Percentiles rank a stretch among this genome's conserved stretches.
Evolutionary conservation across 2,113 vertebrate species (phyloP).

Genomic region (Rutilus rutilus): DNA sequence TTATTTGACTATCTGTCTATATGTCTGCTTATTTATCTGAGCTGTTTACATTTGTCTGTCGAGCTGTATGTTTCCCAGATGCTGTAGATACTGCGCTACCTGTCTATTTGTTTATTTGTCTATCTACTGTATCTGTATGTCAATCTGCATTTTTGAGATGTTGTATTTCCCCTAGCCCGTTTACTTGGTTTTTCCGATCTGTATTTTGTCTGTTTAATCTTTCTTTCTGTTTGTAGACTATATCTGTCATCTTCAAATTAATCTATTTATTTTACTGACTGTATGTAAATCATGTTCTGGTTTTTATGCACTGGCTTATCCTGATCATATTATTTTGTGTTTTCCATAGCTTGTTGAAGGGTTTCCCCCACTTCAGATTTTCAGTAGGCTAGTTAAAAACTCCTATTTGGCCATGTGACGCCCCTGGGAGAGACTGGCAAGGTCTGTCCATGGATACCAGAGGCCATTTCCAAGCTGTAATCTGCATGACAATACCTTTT

Average conservation of each 20-base stretch:
- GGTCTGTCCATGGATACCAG: conserved; percentile 29
- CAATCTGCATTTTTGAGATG: not conserved
- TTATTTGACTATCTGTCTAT: not conserved
- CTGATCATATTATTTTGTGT: not conserved
- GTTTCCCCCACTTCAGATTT: not conserved
- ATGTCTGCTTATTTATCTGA: not conserved
- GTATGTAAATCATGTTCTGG: not conserved
- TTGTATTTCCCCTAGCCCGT: not conserved
- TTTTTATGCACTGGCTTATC: too few species aligned
- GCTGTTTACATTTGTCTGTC: not conserved
- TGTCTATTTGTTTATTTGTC: not conserved
- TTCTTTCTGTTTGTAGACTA: not conserved
- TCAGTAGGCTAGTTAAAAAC: not conserved
- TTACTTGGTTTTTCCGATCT: not conserved
- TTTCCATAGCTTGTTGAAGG: not conserved
- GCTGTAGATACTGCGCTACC: not conserved
- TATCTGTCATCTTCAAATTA: not conserved
- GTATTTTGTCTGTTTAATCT: not conserved
- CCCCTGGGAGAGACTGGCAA: not conserved
- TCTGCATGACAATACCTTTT: conserved; percentile 34
- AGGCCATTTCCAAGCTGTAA: conserved; percentile 29
- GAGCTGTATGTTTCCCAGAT: not conserved
- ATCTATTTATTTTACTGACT: not conserved
- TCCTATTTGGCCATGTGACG: conserved; percentile 7
- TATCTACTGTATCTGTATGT: not conserved